Evolutionary conservation across 2,113 vertebrate species (phyloP), one percentile per base, ranked within the genome.

Genomic region (Ctenomys sociabilis): DNA sequence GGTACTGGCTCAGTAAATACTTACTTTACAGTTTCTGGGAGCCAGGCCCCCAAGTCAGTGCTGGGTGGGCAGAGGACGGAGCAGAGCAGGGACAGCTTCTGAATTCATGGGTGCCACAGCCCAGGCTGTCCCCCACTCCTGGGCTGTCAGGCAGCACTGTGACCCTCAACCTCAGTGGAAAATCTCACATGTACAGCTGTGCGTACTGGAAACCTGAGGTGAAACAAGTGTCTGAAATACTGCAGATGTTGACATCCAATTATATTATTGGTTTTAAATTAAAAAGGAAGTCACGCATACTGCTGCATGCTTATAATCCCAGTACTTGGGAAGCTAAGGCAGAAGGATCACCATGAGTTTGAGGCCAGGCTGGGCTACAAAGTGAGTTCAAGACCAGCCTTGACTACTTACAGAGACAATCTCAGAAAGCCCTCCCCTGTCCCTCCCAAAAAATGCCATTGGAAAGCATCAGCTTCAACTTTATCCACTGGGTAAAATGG

Each of bases 21-120:
- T 96, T 95, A 84, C 87, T 75, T 66, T 95, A 22, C 16, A 84
- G 30, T 72, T 85, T 93, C 87, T 61, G 17, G 28, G 32, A 85
- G 28, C 68, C 77, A 72, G 81, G 30, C 32, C 61, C 66, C 66
- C 49, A 66, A 94, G 75, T 93, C 86, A 86, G 64, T 64, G 35
- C 43, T 54, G 17, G 40, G 13, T n/a, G n/a, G 32, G 66, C n/a
- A 64, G 57, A 80, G 26, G 1, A 1, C 32, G 54, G 19, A 14
- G 11, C 68, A 37, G 30, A 72, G 35, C 61, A 87, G 45, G 32
- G 12, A 21, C 57, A 59, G 83, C 49, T 45, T 91, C 73, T 89
- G 83, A 68, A 37, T 49, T 89, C 84, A 28, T n/a, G 57, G 45
- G 85, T 49, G 45, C 43, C 5, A 21, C 2, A 52, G 35, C 35